Evolutionary conservation across 2,797 vertebrate species (phyloP).

Genomic region (Anabas testudineus): DNA sequence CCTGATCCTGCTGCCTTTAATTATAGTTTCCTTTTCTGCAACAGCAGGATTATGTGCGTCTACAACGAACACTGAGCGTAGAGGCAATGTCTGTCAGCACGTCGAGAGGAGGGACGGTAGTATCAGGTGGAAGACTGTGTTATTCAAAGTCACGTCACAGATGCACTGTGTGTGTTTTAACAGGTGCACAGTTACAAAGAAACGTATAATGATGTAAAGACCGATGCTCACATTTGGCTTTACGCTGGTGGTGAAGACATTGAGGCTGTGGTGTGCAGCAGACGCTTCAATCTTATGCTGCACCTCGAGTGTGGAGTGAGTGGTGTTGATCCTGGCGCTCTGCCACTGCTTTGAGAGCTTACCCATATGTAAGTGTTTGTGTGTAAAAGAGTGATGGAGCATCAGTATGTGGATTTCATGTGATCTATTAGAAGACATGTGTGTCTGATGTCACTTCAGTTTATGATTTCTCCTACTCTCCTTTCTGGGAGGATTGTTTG

Average conservation of each 20-base stretch:
- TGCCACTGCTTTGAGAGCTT: constrained; percentile 48
- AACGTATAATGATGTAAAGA: constrained; percentile 47
- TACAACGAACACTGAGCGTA: constrained; percentile 10
- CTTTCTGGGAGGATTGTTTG: constrained; percentile 22
- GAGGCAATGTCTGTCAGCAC: constrained; percentile 41
- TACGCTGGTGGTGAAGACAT: constrained; percentile 42
- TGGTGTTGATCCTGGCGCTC: constrained; percentile 71
- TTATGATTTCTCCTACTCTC: constrained; percentile 26
- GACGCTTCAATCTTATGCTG: constrained; percentile 63
- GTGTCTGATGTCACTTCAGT: constrained; percentile 11
- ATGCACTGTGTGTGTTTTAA: constrained; percentile 54
- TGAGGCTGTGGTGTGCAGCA: constrained; percentile 46
- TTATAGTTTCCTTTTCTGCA: constrained; percentile 38
- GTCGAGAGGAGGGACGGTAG: constrained; percentile 16
- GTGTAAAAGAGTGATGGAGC: constrained; percentile 43
- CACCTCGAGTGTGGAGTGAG: constrained; percentile 45
- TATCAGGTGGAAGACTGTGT: constrained; percentile 51
- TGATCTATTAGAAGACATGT: constrained; percentile 24
- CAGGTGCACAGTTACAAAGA: constrained; percentile 46
- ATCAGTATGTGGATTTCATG: constrained; percentile 40
- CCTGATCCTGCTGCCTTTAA: constrained; percentile 43
- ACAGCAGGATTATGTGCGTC: constrained; percentile 34
- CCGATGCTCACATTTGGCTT: constrained; percentile 57
- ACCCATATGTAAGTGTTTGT: constrained; percentile 49
- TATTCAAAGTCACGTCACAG: constrained; percentile 36